phyloP scores from a whole-genome alignment of 1,140 invertebrate genomes.

The Psix sp. region DNA sequence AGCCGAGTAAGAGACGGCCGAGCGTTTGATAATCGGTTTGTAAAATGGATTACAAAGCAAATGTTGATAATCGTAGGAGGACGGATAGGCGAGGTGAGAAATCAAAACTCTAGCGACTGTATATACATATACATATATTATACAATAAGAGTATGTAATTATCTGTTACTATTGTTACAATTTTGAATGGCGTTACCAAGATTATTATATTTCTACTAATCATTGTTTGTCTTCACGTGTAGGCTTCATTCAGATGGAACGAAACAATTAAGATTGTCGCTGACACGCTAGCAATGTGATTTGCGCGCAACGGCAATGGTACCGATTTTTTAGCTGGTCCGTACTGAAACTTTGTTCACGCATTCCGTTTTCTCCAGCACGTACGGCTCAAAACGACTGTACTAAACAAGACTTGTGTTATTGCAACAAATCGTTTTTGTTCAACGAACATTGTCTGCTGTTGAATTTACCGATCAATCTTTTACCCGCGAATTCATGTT shows the following conservation, averaged over 20 bases:
- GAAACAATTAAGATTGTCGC: not conserved
- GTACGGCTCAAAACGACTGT: too few species aligned
- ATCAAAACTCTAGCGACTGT: slow-evolving; percentile 66
- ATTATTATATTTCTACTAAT: slow-evolving; percentile 71
- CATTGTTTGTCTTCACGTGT: slow-evolving; percentile 59
- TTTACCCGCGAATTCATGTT: too few species aligned
- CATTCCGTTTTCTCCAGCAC: slow-evolving; percentile 52
- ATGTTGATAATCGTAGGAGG: slow-evolving; percentile 24
- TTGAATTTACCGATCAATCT: too few species aligned
- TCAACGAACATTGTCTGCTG: too few species aligned
- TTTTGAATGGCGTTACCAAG: slow-evolving; percentile 72
- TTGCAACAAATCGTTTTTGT: too few species aligned
- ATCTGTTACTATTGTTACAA: slow-evolving; percentile 74
- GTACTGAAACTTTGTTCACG: slow-evolving; percentile 39
- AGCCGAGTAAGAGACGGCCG: not conserved
- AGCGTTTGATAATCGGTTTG: slow-evolving; percentile 12
- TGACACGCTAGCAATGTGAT: slow-evolving; percentile 24
- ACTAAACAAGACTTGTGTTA: too few species aligned
- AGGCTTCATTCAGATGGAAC: slow-evolving; percentile 20
- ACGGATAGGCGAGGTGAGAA: slow-evolving; percentile 42
- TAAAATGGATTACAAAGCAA: slow-evolving; percentile 31
- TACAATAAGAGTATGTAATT: slow-evolving; percentile 67
- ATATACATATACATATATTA: slow-evolving; percentile 61
- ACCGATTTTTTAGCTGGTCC: slow-evolving; percentile 26
- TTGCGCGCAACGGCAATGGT: slow-evolving; percentile 15